phyloP scores from a whole-genome alignment of 2,113 vertebrate genomes.

The Heloderma charlesbogerti region DNA sequence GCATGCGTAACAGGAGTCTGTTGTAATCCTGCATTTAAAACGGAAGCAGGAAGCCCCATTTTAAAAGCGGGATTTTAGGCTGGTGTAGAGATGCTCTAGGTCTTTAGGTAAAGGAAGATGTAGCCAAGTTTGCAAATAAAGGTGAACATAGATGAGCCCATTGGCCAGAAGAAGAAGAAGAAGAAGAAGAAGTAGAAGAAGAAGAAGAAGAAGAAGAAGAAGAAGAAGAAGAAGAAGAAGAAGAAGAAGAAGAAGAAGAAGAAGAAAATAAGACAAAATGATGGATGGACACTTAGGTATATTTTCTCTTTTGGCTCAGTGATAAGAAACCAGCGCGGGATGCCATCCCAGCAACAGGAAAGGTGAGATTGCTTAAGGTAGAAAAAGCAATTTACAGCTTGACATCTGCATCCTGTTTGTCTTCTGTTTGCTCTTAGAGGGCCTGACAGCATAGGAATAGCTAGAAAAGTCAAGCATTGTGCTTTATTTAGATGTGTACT shows the following conservation, averaged over 20 bases:
- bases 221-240: too few species aligned
- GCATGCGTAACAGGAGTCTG: too few species aligned
- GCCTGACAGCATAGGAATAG: slow-evolving; percentile 8
- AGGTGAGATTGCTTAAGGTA: background rate
- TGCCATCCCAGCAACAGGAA: background rate
- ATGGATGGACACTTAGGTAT: background rate
- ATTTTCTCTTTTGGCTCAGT: too few species aligned
- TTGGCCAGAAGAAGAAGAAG: too few species aligned
- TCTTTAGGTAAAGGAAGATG: background rate
- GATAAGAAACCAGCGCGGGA: background rate
- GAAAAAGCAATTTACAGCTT: slow-evolving; percentile 38
- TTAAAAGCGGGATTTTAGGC: too few species aligned
- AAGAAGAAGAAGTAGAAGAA: too few species aligned
- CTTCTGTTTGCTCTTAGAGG: background rate
- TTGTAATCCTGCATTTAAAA: too few species aligned
- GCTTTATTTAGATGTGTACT: background rate
- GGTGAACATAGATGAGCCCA: background rate
- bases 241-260: too few species aligned
- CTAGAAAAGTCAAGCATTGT: slow-evolving; percentile 1
- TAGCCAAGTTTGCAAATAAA: background rate
- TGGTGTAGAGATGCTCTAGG: too few species aligned
- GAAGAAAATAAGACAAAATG: background rate
- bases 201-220: too few species aligned
- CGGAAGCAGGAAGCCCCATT: too few species aligned
- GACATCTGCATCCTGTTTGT: slow-evolving; percentile 19